A percentile compares a stretch with the other conserved stretches of the same genome.
phyloP scores from a whole-genome alignment of 2,888 invertebrate species.

The Stegophylla sp. region DNA sequence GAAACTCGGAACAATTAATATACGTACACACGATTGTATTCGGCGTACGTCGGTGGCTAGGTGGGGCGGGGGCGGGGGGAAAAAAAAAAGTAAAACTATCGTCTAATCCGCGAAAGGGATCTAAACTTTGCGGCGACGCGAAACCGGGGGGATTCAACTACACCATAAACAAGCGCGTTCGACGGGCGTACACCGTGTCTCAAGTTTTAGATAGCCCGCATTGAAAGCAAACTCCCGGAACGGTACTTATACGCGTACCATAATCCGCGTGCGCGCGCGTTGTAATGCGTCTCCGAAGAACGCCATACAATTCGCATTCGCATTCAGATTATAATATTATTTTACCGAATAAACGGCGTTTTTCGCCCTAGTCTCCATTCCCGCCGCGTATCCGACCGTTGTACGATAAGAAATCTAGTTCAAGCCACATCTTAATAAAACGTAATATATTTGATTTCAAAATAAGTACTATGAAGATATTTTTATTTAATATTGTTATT shows the following conservation, averaged over 20 bases:
- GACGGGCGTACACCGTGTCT: background rate
- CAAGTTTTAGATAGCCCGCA: slow-evolving; percentile 35
- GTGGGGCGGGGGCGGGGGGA: background rate
- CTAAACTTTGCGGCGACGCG: slow-evolving; percentile 17
- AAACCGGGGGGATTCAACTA: slow-evolving; percentile 10
- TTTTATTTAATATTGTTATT: too few relatives aligned
- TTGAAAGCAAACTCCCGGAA: slow-evolving; percentile 17
- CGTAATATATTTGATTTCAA: too few relatives aligned
- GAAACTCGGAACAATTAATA: background rate
- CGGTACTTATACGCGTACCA: slow-evolving; percentile 8
- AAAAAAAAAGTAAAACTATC: slow-evolving; percentile 5
- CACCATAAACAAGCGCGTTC: slow-evolving; percentile 10
- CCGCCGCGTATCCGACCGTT: too few relatives aligned
- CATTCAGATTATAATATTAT: too few relatives aligned
- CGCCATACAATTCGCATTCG: background rate
- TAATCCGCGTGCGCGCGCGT: background rate
- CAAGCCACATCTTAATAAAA: too few relatives aligned
- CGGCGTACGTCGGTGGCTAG: too few relatives aligned
- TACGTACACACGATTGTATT: slow-evolving; percentile 13
- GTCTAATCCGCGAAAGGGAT: background rate
- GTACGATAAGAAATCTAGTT: too few relatives aligned
- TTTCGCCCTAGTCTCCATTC: too few relatives aligned
- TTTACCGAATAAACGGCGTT: too few relatives aligned
- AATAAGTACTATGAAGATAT: too few relatives aligned
- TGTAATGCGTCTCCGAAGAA: background rate